Conservation (phyloP, 2,888 invertebrate genomes). For the Altica lythri region DNA sequence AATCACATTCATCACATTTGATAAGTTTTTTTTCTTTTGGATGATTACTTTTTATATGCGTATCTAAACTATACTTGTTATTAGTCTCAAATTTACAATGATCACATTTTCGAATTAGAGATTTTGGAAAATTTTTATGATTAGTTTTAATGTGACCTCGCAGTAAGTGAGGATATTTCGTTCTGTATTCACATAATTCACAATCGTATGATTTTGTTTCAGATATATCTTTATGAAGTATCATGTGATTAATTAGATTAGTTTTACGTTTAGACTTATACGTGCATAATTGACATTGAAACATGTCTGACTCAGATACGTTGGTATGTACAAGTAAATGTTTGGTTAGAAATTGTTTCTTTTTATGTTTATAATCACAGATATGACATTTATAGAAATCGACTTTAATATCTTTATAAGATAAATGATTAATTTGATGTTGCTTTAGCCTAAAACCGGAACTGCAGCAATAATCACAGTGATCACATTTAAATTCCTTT, state of each 20-base stretch:
- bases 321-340: neutral
- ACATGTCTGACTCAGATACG: neutral
- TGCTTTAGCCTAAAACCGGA: neutral
- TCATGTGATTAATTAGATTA: conserved; percentile 2
- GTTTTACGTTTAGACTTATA: conserved; percentile 5
- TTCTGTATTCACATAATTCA: neutral
- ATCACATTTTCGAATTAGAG: conserved; percentile 6
- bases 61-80: conserved; percentile 2
- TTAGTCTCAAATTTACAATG: conserved; percentile 5
- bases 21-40: neutral
- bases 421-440: neutral
- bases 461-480: neutral
- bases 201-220: conserved; percentile 1
- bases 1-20: neutral
- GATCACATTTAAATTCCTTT: neutral
- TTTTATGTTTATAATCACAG: neutral
- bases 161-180: neutral
- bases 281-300: conserved; percentile 2
- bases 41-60: neutral
- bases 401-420: neutral
- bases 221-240: neutral
- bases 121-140: neutral
- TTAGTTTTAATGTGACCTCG: neutral
- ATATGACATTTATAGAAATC: neutral
- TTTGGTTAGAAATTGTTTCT: neutral